Base-by-base conservation (phyloP, 1,140 invertebrate genomes). In the Sweltsa coloradensis region DNA sequence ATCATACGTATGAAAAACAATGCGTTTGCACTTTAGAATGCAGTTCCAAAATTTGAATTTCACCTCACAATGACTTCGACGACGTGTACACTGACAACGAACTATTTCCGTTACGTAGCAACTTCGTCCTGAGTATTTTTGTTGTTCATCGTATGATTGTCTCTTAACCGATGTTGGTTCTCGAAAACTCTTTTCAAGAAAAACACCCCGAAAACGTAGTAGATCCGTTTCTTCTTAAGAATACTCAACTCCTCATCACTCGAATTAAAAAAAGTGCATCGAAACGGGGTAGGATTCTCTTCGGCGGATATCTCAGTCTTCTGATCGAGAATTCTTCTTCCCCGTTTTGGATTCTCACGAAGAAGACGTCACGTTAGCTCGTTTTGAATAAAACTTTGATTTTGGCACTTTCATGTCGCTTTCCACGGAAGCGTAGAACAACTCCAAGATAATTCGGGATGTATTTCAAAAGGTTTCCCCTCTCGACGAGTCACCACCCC, bases 121-220 rank as follows among this genome's bases (percentile, higher is more conserved):
- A 47, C 34, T 39, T 47, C 34, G 26, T 47, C 45, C 45, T 47
- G 45, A 47, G 45, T 47, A 47, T 47, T 47, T 31, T 40, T 47
- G 26, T 40, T 47, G 21, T 24, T 47, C 41, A 14, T 40, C 19
- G 23, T 18, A 26, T 47, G 45, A 47, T 47, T 47, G 45, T 47
- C 45, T 47, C 41, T 24, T 31, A 39, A 39, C 6, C 37, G 34
- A 47, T 39, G 21, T 16, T 13, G 16, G 16, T 14, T 18, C 23
- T 13, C 14, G 19, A 3, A 19, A 31, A 40, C 36, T 19, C 43
- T 34, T 34, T 22, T 18, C 9, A 29, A 26, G 11, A 13, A 31
- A 18, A 13, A 22, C 3, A 22, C 40, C 19, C 40, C n/a, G n/a
- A n/a, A n/a, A n/a, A n/a, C n/a, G n/a, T n/a, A n/a, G n/a, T n/a